phyloP scores from a whole-genome alignment of 2,113 vertebrate species.

The Clarias batrachus region DNA sequence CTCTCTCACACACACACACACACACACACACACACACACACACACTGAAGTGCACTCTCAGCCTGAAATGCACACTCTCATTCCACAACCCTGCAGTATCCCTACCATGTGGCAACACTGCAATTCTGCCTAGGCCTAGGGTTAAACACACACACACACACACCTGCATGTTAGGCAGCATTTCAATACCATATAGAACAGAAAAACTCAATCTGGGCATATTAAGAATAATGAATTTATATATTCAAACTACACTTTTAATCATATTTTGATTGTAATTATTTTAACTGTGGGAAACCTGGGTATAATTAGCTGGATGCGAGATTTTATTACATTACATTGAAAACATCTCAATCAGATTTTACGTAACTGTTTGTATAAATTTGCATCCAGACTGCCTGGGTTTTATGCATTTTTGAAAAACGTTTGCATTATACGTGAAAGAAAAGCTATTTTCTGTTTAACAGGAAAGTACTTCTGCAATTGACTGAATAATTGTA shows the following conservation, averaged over 20 bases:
- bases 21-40: constrained; percentile 3
- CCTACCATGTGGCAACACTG: background rate
- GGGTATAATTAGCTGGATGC: background rate
- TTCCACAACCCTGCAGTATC: background rate
- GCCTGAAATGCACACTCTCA: background rate
- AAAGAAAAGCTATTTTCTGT: background rate
- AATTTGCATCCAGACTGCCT: background rate
- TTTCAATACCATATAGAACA: background rate
- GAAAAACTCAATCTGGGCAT: background rate
- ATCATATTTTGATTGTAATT: background rate
- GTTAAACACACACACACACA: background rate
- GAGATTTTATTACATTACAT: background rate
- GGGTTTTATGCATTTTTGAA: background rate
- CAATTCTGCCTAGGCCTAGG: background rate
- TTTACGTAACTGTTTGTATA: background rate
- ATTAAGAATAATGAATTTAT: background rate
- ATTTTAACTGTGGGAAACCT: background rate
- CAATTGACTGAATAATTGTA: background rate
- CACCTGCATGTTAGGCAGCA: background rate
- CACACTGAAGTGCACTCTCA: background rate
- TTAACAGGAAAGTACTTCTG: background rate
- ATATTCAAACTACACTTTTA: background rate
- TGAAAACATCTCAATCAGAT: background rate
- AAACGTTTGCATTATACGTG: background rate
- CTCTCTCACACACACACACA: background rate